Conservation (phyloP, 2,797 vertebrate species). For the Acanthopagrus latus region DNA sequence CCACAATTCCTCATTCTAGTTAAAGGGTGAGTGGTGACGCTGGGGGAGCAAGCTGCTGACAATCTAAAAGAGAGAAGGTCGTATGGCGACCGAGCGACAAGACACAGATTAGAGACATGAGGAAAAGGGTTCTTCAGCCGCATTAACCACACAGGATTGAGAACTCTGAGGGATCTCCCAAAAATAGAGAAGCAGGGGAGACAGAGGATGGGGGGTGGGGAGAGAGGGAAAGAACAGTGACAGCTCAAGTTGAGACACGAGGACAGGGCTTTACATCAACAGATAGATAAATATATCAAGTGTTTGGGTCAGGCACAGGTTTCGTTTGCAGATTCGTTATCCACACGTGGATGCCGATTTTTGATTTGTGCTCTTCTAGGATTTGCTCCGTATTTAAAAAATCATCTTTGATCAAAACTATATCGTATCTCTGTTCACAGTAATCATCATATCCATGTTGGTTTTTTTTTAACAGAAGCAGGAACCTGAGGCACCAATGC, state of each 20-base stretch:
- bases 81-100: slow-evolving; percentile 65
- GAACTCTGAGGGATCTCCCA: slow-evolving; percentile 40
- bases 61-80: slow-evolving; percentile 73
- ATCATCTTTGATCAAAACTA: slow-evolving; percentile 74
- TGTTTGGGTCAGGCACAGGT: slow-evolving; percentile 87
- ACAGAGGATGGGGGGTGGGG: neutral
- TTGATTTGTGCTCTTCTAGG: slow-evolving; percentile 78
- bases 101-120: slow-evolving; percentile 73
- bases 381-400: slow-evolving; percentile 67
- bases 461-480: slow-evolving; percentile 59
- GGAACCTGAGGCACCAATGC: slow-evolving; percentile 88
- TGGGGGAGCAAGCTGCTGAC: slow-evolving; percentile 82
- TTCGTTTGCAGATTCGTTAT: slow-evolving; percentile 62
- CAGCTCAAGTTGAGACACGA: slow-evolving; percentile 57
- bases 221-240: slow-evolving; percentile 34
- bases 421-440: slow-evolving; percentile 77
- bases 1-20: slow-evolving; percentile 73
- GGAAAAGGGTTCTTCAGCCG: slow-evolving; percentile 38
- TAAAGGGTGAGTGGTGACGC: slow-evolving; percentile 79
- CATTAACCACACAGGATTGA: slow-evolving; percentile 38
- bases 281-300: slow-evolving; percentile 71
- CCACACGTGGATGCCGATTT: slow-evolving; percentile 66
- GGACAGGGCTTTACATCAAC: slow-evolving; percentile 89
- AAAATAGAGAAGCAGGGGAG: slow-evolving; percentile 29
- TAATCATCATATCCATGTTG: slow-evolving; percentile 47